Percentiles rank a stretch among this genome's conserved stretches.
Evolutionary conservation across 2,797 vertebrate species (phyloP).

Genomic region (Iguana delicatissima): DNA sequence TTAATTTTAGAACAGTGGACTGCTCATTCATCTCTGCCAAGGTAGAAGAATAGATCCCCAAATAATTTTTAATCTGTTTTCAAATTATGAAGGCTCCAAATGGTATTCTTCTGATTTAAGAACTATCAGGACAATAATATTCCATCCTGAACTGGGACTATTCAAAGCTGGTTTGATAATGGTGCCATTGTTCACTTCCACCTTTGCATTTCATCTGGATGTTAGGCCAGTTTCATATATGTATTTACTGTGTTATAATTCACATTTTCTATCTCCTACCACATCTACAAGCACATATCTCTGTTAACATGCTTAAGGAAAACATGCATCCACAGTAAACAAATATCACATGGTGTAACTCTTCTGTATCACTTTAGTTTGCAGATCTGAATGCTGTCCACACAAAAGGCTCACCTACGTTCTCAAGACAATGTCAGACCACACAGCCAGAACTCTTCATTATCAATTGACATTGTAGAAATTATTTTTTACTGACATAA

Average conservation of each 20-base stretch:
- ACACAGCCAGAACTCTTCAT: neutral
- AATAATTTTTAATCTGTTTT: neutral
- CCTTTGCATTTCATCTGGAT: slow-evolving; percentile 6
- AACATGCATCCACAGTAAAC: neutral
- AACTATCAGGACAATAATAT: neutral
- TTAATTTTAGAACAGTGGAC: slow-evolving; percentile 45
- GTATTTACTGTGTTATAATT: neutral
- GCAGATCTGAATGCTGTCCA: neutral
- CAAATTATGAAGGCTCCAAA: neutral
- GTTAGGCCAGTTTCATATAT: neutral
- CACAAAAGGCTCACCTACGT: neutral
- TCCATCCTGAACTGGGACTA: neutral
- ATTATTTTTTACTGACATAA: neutral
- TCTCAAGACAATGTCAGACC: neutral
- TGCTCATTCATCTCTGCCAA: slow-evolving; percentile 16
- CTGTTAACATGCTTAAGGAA: slow-evolving; percentile 4
- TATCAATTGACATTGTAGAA: neutral
- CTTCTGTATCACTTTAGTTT: neutral
- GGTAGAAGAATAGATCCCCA: neutral
- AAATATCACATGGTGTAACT: neutral
- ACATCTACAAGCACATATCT: neutral
- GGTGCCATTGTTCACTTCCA: slow-evolving; percentile 17
- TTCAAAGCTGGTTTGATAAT: neutral
- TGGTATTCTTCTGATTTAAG: fast-evolving
- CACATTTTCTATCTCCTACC: slow-evolving; percentile 4